Evolutionary conservation across 2,797 vertebrate species (phyloP).

Genomic region (Taenioides sp.): DNA sequence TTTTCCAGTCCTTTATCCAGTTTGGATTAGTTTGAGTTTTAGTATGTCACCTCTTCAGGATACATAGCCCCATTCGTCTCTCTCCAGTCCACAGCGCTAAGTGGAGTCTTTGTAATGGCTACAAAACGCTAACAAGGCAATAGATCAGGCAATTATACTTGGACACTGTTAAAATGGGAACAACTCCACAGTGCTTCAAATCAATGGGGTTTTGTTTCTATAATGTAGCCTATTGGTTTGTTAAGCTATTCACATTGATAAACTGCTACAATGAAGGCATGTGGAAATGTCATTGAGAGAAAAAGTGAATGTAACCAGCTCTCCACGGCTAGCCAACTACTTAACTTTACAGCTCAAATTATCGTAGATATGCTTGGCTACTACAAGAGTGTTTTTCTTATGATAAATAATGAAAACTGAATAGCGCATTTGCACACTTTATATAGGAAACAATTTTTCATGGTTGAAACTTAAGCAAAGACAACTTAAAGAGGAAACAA

Average conservation of each 20-base stretch:
- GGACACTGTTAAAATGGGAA: conserved; percentile 8
- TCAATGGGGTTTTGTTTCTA: not conserved
- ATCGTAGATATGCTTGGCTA: not conserved
- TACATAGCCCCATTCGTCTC: conserved; percentile 17
- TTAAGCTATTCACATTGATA: not conserved
- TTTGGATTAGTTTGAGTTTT: conserved; percentile 29
- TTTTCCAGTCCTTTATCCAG: conserved; percentile 41
- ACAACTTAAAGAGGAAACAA: too few species aligned
- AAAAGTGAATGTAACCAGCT: not conserved
- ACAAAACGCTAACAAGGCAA: conserved; percentile 5
- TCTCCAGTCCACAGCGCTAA: not conserved
- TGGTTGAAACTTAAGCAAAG: too few species aligned
- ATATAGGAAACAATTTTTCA: too few species aligned
- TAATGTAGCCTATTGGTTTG: not conserved
- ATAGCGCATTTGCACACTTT: too few species aligned
- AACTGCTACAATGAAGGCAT: not conserved
- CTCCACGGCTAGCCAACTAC: too few species aligned
- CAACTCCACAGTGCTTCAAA: not conserved
- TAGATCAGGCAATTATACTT: conserved; percentile 12
- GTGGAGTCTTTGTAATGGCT: conserved; percentile 7
- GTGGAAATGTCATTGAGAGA: not conserved
- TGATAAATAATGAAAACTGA: too few species aligned
- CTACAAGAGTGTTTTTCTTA: not conserved
- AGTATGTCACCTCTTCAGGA: conserved; percentile 29
- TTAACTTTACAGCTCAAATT: not conserved